A percentile compares a stretch with the other conserved stretches of the same genome.
Conservation (phyloP, 2,888 invertebrate species). For the Tetranychus truncatus region DNA sequence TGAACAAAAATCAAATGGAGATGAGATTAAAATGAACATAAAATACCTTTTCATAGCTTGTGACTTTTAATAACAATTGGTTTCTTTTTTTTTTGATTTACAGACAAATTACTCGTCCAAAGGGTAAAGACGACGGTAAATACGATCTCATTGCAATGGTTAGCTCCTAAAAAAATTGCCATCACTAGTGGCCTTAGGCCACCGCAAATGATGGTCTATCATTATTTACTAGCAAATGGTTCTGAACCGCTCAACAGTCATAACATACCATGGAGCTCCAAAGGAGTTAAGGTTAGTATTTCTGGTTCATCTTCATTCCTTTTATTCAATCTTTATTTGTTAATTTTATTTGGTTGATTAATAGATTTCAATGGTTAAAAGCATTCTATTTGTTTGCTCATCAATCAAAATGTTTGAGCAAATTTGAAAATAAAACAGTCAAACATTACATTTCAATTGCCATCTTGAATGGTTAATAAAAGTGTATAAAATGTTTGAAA, state of each 20-base stretch:
- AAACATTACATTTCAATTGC: no score
- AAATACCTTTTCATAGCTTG: background rate
- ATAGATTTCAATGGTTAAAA: no score
- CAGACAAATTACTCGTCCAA: slow-evolving; percentile 8
- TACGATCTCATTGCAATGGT: slow-evolving; percentile 5
- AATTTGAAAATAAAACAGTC: no score
- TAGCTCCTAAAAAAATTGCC: slow-evolving; percentile 3
- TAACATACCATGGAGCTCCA: slow-evolving; percentile 8
- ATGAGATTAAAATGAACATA: no score
- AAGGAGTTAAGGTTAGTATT: slow-evolving; percentile 3
- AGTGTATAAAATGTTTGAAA: no score
- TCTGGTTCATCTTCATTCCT: background rate
- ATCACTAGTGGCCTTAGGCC: background rate
- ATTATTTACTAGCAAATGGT: background rate
- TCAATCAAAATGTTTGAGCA: no score
- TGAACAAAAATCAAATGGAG: no score
- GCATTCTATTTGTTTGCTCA: no score
- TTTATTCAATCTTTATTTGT: background rate
- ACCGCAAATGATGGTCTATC: slow-evolving; percentile 8
- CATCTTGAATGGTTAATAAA: no score
- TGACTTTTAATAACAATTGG: background rate
- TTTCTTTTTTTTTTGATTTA: background rate
- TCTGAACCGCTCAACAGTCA: slow-evolving; percentile 2
- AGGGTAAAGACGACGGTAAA: slow-evolving; percentile 8
- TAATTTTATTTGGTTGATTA: no score